These are phyloP conservation scores for Ooceraea biroi DNA, from an alignment of 1,140 invertebrate genomes.

Conservation along the genomic window DNA sequence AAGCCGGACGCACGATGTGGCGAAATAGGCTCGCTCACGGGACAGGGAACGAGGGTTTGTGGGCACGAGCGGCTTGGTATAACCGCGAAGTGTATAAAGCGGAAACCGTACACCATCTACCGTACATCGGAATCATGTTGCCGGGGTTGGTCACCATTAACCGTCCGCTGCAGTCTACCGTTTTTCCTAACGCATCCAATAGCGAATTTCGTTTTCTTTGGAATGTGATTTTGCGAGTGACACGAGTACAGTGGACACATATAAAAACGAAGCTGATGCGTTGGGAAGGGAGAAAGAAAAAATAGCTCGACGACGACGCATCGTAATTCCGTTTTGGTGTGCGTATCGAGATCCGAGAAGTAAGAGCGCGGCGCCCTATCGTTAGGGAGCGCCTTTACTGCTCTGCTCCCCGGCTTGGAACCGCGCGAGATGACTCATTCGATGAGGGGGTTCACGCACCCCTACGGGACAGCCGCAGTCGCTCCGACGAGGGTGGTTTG, in stretches of 20 bases:
- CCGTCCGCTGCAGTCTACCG: slow-evolving; percentile 37
- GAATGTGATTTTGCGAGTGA: slow-evolving; percentile 31
- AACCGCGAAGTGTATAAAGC: slow-evolving; percentile 81
- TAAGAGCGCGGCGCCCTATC: slow-evolving; percentile 26
- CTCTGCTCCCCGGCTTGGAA: slow-evolving; percentile 13
- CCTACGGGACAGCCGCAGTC: slow-evolving; percentile 51
- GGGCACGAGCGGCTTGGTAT: slow-evolving; percentile 70
- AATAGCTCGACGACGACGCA: slow-evolving; percentile 9
- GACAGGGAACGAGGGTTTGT: slow-evolving; percentile 28
- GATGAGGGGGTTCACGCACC: slow-evolving; percentile 62
- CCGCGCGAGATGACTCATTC: slow-evolving; percentile 73
- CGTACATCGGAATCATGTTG: slow-evolving; percentile 59
- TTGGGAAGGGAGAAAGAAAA: background rate
- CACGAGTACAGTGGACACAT: slow-evolving; percentile 5
- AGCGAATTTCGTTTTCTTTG: slow-evolving; percentile 18
- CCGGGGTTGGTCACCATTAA: slow-evolving; percentile 53
- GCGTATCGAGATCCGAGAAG: slow-evolving; percentile 31
- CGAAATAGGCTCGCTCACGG: slow-evolving; percentile 12
- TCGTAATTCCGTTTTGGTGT: slow-evolving; percentile 43
- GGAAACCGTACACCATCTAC: slow-evolving; percentile 78
- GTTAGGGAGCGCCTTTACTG: slow-evolving; percentile 14
- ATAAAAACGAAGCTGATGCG: slow-evolving; percentile 37
- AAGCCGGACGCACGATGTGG: slow-evolving; percentile 73
- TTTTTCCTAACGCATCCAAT: slow-evolving; percentile 32
- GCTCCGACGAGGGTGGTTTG: slow-evolving; percentile 61